Base-by-base conservation (phyloP, 2,797 vertebrate species). In the Cichlasoma orientale region DNA sequence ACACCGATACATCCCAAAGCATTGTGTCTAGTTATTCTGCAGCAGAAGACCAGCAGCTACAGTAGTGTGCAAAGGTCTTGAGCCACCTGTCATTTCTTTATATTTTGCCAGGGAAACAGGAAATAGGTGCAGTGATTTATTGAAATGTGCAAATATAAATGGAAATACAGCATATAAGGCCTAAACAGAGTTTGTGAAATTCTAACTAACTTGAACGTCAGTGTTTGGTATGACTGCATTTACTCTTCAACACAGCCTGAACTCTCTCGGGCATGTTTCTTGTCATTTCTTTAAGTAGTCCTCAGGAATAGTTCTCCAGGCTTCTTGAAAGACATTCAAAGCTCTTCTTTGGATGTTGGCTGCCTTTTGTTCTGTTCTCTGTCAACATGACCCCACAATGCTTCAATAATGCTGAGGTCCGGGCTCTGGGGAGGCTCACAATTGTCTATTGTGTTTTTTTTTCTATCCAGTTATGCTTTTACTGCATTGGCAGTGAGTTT, bases 1-100 rank as follows among this genome's bases (percentile, higher is more conserved):
- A 77, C 57, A 56, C 74, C 33, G 55, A 44, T 77, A 76, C 90
- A 88, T 89, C 83, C 83, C 25, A 31, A 68, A 25, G 2, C 18
- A 13, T 50, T 50, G 44, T 82, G 71, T 82, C 54, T 72, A 13
- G 19, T 72, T 55, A 53, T 82, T 89, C 44, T 61, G 87, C 78
- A 78, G 31, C 59, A 75, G 82, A 52, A 75, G 54, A 56, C 70
- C 70, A 83, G 56, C 63, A 78, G 74, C 70, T 66, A 47, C 27
- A 29, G 41, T 29, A 3, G 41, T 12, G 61, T 68, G 25, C 25
- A 66, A 66, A 66, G 12, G 41, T 66, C 23, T 50, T 6, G 0
- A 50, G 25, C 25, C 25, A 68, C 23, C 41, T 2, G 11, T 66
- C 16, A 27, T 47, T 66, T 66, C 0, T 47, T 47, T 47, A 66